Evolutionary conservation across 2,888 invertebrate species (phyloP).

Genomic region (Idaea aversata): DNA sequence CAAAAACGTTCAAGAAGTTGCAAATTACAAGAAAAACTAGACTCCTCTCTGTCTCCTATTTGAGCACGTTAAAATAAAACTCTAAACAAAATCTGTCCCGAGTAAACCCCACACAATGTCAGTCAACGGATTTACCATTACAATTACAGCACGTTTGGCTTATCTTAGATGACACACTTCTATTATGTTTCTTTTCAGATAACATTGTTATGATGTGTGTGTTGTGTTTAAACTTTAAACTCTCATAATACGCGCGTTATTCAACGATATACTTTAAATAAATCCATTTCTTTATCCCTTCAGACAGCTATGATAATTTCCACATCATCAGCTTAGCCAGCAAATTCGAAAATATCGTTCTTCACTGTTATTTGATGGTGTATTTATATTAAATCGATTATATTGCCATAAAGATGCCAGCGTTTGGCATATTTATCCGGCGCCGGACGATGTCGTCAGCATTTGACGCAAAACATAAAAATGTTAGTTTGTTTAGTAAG

Average conservation of each 20-base stretch:
- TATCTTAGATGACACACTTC: constrained; percentile 26
- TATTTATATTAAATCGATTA: not conserved
- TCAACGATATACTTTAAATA: not conserved
- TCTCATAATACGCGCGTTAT: not conserved
- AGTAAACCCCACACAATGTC: not conserved
- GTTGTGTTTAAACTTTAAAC: not conserved
- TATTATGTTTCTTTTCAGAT: constrained; percentile 23
- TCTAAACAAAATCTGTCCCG: not conserved
- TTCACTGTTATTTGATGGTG: not conserved
- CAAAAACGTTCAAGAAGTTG: too few species aligned
- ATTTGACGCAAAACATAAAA: constrained; percentile 1
- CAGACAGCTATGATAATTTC: not conserved
- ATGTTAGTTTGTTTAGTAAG: constrained; percentile 7
- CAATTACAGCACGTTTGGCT: constrained; percentile 4
- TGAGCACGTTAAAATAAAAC: not conserved
- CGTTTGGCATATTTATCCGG: not conserved
- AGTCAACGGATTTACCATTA: not conserved
- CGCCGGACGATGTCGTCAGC: not conserved
- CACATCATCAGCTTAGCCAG: constrained; percentile 7
- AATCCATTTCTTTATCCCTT: not conserved
- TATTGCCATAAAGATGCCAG: not conserved
- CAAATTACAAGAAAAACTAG: too few species aligned
- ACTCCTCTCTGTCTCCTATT: too few species aligned
- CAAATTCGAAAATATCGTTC: not conserved
- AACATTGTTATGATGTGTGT: constrained; percentile 5